Evolutionary conservation across 2,797 vertebrate species (phyloP), one percentile per base, ranked within the genome.

Genomic region (Dipus sagitta): DNA sequence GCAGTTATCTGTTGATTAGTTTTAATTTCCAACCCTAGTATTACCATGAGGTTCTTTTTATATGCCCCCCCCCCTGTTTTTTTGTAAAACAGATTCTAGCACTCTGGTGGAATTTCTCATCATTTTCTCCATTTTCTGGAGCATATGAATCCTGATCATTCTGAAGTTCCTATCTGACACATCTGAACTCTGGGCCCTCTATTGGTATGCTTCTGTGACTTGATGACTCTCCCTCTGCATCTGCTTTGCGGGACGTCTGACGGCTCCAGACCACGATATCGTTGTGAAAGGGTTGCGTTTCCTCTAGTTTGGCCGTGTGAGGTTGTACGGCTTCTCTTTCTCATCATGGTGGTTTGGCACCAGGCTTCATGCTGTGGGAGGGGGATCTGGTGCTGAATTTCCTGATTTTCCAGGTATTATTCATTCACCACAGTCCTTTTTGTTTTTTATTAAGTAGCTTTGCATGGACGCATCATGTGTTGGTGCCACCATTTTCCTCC

Each of bases 101-200:
- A 92, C 26, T 54, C 58, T 75, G 54, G 74, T 90, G 52, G 62
- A 86, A 88, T 71, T 90, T 18, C 74, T 38, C 12, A 72, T 68
- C n/a, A 86, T 91, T 52, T 84, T 28, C 58, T 65, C 23, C 70
- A 65, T 92, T 89, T 93, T 77, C 75, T 80, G 62, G n/a, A 85
- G 68, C 21, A 38, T 38, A 80, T 90, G 86, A 28, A n/a, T 89
- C 7, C 15, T 21, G 34, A 47, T 64, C 84, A 85, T 42, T 92
- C 94, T n/a, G 80, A 32, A 85, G 42, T 86, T 93, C 13, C 32
- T 88, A 15, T 52, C 14, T 54, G 32, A 83, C 86, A 79, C 78
- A 88, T 75, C 28, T 82, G 65, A 70, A 85, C 60, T 75, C 17
- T 62, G 54, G n/a, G 76, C 72, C 34, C 32, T 58, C 28, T 94